These are phyloP conservation scores for Penaeus monodon DNA, from an alignment of 2,888 invertebrate species.

Conservation along the genomic window DNA sequence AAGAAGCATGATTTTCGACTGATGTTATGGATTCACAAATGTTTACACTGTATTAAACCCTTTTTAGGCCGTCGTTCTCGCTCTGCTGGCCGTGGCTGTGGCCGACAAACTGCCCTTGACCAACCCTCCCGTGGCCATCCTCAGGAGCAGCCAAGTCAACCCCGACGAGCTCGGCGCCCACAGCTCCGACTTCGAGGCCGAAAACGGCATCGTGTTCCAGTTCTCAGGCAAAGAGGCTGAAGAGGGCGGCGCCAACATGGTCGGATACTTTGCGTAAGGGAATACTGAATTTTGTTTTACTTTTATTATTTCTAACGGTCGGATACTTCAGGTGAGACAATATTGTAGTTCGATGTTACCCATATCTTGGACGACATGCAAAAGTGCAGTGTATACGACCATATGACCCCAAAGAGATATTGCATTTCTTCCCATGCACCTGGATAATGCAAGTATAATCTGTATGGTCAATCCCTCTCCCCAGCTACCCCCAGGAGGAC, in stretches of 20 bases:
- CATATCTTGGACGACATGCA: too few relatives aligned
- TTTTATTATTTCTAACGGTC: background rate
- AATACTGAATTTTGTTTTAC: too few relatives aligned
- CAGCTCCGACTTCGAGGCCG: constrained; percentile 33
- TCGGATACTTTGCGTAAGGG: background rate
- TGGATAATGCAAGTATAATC: too few relatives aligned
- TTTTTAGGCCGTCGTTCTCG: background rate
- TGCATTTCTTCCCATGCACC: too few relatives aligned
- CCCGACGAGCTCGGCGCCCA: constrained; percentile 29
- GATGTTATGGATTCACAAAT: too few relatives aligned
- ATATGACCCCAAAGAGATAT: too few relatives aligned
- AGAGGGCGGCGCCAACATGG: constrained; percentile 22
- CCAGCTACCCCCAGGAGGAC: too few relatives aligned
- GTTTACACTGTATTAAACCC: background rate
- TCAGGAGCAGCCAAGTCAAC: constrained; percentile 17
- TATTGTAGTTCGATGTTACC: too few relatives aligned
- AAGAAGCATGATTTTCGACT: too few relatives aligned
- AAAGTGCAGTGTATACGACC: too few relatives aligned
- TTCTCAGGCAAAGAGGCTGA: constrained; percentile 18
- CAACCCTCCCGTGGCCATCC: constrained; percentile 8
- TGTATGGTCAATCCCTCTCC: too few relatives aligned
- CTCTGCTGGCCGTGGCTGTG: constrained; percentile 1
- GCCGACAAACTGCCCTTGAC: constrained; percentile 8
- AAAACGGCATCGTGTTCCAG: constrained; percentile 31
- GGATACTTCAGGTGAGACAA: background rate